phyloP scores from a whole-genome alignment of 92 coral and sea anemone species.

The Desmophyllum pertusum region DNA sequence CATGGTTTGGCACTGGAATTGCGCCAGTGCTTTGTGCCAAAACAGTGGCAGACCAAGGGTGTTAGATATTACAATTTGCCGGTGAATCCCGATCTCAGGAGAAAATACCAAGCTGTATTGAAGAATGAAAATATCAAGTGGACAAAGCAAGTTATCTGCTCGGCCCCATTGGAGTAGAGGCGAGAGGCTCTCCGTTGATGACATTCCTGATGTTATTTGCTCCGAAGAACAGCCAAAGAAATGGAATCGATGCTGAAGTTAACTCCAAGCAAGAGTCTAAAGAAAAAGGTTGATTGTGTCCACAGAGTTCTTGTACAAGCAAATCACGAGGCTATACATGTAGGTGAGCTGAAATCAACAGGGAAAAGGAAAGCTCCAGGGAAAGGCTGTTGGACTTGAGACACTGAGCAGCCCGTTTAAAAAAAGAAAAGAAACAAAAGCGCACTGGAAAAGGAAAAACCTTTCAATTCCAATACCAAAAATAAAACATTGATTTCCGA shows the following conservation, averaged over 20 bases:
- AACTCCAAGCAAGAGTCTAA: constrained; percentile 43
- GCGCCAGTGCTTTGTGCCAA: constrained; percentile 65
- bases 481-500: constrained; percentile 47
- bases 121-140: constrained; percentile 57
- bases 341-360: constrained; percentile 14
- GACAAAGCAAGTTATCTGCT: constrained; percentile 64
- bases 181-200: constrained; percentile 36
- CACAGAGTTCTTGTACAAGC: constrained; percentile 33
- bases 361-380: constrained; percentile 53
- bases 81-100: constrained; percentile 49
- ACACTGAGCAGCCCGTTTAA: constrained; percentile 23
- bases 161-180: constrained; percentile 59
- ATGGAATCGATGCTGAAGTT: constrained; percentile 31
- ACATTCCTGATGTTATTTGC: constrained; percentile 62
- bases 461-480: constrained; percentile 37
- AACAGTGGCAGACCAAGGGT: constrained; percentile 66
- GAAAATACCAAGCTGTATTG: constrained; percentile 37
- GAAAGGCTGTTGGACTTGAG: constrained; percentile 45
- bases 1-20: too few species aligned
- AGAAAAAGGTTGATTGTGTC: constrained; percentile 50
- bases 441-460: constrained; percentile 44
- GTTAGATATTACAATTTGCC: constrained; percentile 55
- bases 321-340: constrained; percentile 33
- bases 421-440: constrained; percentile 34
- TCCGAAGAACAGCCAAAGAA: constrained; percentile 59